Conservation (phyloP, 2,113 vertebrate species). For the Acrocephalus kingi region DNA sequence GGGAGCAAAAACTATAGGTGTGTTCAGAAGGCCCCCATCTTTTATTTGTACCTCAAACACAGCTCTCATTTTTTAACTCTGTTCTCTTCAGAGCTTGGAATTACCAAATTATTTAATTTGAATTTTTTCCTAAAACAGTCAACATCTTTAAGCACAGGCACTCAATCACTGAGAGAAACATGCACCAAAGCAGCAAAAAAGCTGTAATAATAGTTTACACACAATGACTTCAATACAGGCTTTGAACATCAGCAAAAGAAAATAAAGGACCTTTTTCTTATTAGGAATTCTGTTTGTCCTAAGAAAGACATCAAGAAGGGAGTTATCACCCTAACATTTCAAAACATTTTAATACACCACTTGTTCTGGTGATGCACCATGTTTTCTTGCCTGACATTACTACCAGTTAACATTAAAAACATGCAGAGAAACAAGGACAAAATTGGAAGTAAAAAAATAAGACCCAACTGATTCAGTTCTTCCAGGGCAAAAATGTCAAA, state of each 20-base stretch:
- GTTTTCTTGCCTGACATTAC: background rate
- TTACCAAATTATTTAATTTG: background rate
- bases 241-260: background rate
- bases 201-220: background rate
- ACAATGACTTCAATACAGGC: background rate
- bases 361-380: background rate
- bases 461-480: background rate
- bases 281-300: background rate
- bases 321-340: background rate
- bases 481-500: background rate
- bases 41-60: accelerated
- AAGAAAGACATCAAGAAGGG: background rate
- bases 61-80: background rate
- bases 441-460: background rate
- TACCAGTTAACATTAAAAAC: background rate
- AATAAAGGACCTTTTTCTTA: background rate
- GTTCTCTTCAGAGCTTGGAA: background rate
- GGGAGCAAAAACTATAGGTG: background rate
- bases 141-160: background rate
- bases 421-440: background rate
- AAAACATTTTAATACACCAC: background rate
- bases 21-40: background rate
- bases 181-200: background rate
- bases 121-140: background rate
- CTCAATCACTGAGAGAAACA: background rate